Evolutionary conservation across 64 coral and sea anemone genomes (phyloP), one percentile per base, ranked within the genome.

Genomic region (Pachyseris speciosa): DNA sequence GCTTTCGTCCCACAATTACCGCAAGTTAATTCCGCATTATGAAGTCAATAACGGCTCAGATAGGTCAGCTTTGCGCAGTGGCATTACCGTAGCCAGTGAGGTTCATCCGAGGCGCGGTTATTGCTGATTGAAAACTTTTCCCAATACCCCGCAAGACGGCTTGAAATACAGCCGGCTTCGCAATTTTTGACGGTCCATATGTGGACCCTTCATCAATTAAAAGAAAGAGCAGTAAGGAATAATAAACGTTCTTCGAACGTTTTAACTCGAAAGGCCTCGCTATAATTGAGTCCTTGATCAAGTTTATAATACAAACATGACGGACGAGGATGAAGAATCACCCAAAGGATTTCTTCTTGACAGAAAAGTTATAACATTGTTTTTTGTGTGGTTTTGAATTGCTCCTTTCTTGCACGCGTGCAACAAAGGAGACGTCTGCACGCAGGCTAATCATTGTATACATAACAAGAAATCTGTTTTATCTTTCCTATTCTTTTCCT

Each of bases 101-200:
- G 94, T 96, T 79, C 68, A 89, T 92, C 90, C 90, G 90, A 92
- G 90, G 91, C 90, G 85, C 94, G 90, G 94, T 96, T 89, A 96
- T 96, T 93, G 94, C 94, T 96, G 81, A 93, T 96, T 96, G 94
- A 96, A 96, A 96, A 96, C 94, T 92, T 96, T 96, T 96, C 94
- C 94, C 94, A 96, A 96, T 92, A 96, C 88, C 89, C 94, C 94
- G 94, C 94, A 86, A 83, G 89, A 92, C 94, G 94, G 41, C 89
- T 96, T 96, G 89, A 72, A 92, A 96, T 88, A 92, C 44, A 96
- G 94, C 41, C 75, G 94, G 94, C 94, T 92, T 91, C 92, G 94
- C 94, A 96, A 96, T 96, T 96, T 96, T 96, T 96, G 94, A 83
- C 91, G 94, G 89, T 84, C 94, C 80, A 78, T 91, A 83, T 71